Base-by-base conservation (phyloP, 2,797 vertebrate species). In the Xiphophorus birchmanni region DNA sequence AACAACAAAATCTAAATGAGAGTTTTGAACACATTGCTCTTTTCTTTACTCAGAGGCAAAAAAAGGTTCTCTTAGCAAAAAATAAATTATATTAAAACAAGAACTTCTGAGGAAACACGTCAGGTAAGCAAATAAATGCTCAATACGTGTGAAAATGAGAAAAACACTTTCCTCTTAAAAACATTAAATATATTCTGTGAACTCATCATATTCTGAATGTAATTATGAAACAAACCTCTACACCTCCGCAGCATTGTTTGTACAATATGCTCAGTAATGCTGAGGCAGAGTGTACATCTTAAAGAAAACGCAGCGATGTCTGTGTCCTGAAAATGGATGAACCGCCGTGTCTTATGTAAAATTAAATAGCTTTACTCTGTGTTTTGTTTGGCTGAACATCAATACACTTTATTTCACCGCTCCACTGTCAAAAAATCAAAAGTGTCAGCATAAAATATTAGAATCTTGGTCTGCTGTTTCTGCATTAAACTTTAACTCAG, bases 351-450 rank as follows among this genome's bases (percentile, higher is more conserved):
- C 86, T 90, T 84, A 80, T 88, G 81, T 87, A 84, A 91, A 89
- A 89, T 89, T 86, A 87, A 91, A 88, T 85, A 91, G 89, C 88
- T 89, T 89, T 83, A 80, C 79, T 88, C 78, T 82, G 77, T 81
- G 83, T 89, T 91, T 86, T 90, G 82, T 91, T 88, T 86, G 89
- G 84, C 77, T 86, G 84, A 89, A 85, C 80, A 84, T 80, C 17
- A 65, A 80, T 84, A 78, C 77, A 85, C 75, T 88, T 90, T 89
- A 75, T 83, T 85, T 83, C 85, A 81, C 74, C 0, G 72, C 77
- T 79, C 26, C 0, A 47, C 78, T 88, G 71, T 83, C 73, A 73
- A 76, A 54, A 83, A 84, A 90, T 85, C 75, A 82, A 82, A 86
- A 83, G 84, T 78, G 84, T 86, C 84, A 85, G 86, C 83, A 80